Conservation (phyloP, 2,888 invertebrate genomes). For the Eupithecia tripunctaria region DNA sequence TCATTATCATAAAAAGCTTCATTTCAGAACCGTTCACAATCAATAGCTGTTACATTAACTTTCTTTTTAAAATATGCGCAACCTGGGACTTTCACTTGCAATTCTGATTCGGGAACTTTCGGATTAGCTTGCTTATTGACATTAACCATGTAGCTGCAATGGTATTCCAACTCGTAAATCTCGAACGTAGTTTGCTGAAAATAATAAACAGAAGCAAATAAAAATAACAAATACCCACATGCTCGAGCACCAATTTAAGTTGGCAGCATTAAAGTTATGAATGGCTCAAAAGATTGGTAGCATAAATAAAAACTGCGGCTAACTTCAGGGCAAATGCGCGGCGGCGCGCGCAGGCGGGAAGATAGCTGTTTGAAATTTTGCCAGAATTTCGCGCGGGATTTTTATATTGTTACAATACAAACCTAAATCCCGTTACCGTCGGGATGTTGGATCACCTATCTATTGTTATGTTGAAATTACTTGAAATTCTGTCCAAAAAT, state of each 20-base stretch:
- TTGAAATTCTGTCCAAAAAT: too few species aligned
- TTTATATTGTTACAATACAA: background rate
- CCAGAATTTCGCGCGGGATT: background rate
- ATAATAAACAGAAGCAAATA: constrained; percentile 29
- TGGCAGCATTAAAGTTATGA: constrained; percentile 3
- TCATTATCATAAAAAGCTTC: background rate
- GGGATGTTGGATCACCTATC: too few species aligned
- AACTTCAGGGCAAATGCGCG: constrained; percentile 7
- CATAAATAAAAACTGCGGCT: background rate
- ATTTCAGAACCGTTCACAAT: constrained; percentile 49
- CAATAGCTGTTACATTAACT: constrained; percentile 62
- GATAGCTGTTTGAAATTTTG: background rate
- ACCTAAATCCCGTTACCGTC: too few species aligned
- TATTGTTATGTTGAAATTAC: too few species aligned
- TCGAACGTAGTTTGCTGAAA: constrained; percentile 83
- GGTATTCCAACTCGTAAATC: constrained; percentile 83
- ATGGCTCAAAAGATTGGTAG: constrained; percentile 15
- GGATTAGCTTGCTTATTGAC: constrained; percentile 73
- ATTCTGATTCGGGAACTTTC: constrained; percentile 74
- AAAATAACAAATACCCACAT: background rate
- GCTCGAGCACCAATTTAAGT: background rate
- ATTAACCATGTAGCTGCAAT: constrained; percentile 83
- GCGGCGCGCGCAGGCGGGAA: constrained; percentile 3
- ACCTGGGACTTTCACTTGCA: constrained; percentile 80
- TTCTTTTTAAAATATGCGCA: constrained; percentile 79